phyloP scores from a whole-genome alignment of 2,888 invertebrate genomes.

The Syrphus vitripennis region DNA sequence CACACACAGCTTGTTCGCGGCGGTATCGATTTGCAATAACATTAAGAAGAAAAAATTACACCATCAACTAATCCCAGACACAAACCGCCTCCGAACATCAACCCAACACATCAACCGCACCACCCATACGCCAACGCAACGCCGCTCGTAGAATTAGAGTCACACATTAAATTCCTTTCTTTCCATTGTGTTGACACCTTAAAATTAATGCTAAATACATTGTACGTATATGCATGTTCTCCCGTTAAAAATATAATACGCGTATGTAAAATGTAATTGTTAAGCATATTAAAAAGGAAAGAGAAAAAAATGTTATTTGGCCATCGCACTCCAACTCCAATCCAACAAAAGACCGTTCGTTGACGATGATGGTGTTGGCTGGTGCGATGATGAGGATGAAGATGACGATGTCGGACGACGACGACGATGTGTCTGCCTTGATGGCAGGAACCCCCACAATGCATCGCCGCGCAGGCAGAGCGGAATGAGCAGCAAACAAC shows the following conservation, averaged over 20 bases:
- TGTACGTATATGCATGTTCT: not conserved
- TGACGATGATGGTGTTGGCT: not conserved
- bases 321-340: constrained; percentile 8
- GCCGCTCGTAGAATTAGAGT: constrained; percentile 1
- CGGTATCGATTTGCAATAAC: constrained; percentile 17
- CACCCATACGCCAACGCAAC: constrained; percentile 24
- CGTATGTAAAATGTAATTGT: constrained; percentile 10
- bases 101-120: not conserved
- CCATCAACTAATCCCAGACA: constrained; percentile 56
- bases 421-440: constrained; percentile 68
- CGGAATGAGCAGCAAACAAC: constrained; percentile 15
- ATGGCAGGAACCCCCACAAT: constrained; percentile 51
- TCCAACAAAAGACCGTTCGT: not conserved
- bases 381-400: constrained; percentile 34
- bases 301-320: constrained; percentile 17
- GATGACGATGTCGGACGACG: constrained; percentile 32
- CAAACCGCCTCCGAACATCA: constrained; percentile 53
- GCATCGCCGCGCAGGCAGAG: too few relatives aligned
- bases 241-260: not conserved
- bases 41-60: not conserved
- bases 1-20: not conserved
- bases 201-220: constrained; percentile 4
- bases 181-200: not conserved
- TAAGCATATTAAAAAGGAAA: constrained; percentile 40
- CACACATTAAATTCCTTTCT: constrained; percentile 31